phyloP scores from a whole-genome alignment of 2,113 vertebrate species.

The Manacus vitellinus region DNA sequence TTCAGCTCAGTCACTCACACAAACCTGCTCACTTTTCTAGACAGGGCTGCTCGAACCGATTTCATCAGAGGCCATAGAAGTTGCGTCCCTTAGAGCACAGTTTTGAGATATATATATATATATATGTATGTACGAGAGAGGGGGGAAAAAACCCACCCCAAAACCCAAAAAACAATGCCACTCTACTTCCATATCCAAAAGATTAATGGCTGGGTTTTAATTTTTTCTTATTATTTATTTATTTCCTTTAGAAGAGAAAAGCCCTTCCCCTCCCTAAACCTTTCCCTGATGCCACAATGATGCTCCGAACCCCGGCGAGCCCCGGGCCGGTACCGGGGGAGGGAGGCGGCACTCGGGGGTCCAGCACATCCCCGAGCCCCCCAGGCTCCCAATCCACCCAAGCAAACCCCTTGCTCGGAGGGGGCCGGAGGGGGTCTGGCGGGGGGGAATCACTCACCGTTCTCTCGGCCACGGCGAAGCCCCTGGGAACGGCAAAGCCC shows the following conservation, averaged over 20 bases:
- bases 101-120: neutral
- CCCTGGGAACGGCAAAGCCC: neutral
- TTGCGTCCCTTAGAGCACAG: neutral
- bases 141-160: rapidly evolving
- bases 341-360: neutral
- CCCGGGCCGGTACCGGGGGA: neutral
- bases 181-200: neutral
- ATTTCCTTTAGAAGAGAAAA: neutral
- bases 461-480: neutral
- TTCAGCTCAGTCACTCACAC: neutral
- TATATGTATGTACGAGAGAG: rapidly evolving
- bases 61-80: neutral
- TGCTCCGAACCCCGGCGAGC: neutral
- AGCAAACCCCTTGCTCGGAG: neutral
- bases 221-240: too few relatives aligned
- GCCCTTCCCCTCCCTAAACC: neutral
- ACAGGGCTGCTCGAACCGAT: neutral
- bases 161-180: neutral
- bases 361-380: neutral
- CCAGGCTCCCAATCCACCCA: neutral
- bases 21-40: neutral
- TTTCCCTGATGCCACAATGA: rapidly evolving
- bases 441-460: neutral
- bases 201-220: rapidly evolving
- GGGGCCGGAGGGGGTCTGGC: neutral